A percentile compares a stretch with the other conserved stretches of the same genome.
Evolutionary conservation across 1,140 invertebrate species (phyloP).

Genomic region (Drosophila melanica): DNA sequence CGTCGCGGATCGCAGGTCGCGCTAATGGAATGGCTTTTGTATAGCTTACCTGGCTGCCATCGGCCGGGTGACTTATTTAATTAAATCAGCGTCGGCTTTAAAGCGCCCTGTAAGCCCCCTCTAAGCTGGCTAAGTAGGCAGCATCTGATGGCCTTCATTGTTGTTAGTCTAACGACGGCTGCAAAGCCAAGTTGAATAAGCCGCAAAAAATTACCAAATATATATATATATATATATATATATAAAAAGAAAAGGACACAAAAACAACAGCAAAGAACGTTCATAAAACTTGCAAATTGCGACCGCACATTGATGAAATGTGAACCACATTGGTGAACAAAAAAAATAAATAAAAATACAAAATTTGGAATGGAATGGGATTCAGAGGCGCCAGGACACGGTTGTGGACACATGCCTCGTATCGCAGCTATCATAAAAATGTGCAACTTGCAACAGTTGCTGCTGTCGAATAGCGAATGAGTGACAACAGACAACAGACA

Average conservation of each 20-base stretch:
- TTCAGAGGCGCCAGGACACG: slow-evolving; percentile 13
- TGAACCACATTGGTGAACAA: slow-evolving; percentile 32
- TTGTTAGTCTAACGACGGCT: slow-evolving; percentile 40
- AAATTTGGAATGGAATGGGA: slow-evolving; percentile 10
- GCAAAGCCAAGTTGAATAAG: slow-evolving; percentile 11
- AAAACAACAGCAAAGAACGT: slow-evolving; percentile 19
- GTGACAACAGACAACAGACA: slow-evolving; percentile 20
- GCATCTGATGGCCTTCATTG: slow-evolving; percentile 18
- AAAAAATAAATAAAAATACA: neutral
- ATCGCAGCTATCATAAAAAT: slow-evolving; percentile 51
- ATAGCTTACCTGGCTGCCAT: slow-evolving; percentile 62
- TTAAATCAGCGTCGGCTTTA: slow-evolving; percentile 68
- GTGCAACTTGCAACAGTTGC: slow-evolving; percentile 58
- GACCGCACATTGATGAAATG: slow-evolving; percentile 49
- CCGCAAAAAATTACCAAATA: slow-evolving; percentile 1
- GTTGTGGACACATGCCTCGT: slow-evolving; percentile 15
- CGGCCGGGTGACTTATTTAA: slow-evolving; percentile 69
- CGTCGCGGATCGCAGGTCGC: slow-evolving; percentile 34
- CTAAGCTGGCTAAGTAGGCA: slow-evolving; percentile 46
- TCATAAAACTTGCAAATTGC: slow-evolving; percentile 58
- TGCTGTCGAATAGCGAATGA: slow-evolving; percentile 18
- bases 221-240: too few species aligned
- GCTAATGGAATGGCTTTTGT: slow-evolving; percentile 73
- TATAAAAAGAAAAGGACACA: too few species aligned
- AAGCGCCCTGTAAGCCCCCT: slow-evolving; percentile 27